Evolutionary conservation across 2,888 invertebrate genomes (phyloP).

Genomic region (Automeris io): DNA sequence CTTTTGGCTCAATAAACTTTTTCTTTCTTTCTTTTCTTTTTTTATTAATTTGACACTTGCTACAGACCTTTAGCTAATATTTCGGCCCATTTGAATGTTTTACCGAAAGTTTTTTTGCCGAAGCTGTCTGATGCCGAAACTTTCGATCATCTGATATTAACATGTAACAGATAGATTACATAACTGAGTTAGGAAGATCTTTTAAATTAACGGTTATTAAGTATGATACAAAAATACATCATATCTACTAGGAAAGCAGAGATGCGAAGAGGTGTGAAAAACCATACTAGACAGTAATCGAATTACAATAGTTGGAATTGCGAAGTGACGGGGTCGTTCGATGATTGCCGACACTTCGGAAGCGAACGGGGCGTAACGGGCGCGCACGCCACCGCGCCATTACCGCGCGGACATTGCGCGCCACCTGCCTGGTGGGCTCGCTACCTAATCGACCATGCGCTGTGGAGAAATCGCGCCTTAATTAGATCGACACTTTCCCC

Average conservation of each 20-base stretch:
- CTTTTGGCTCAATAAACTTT: too few species aligned
- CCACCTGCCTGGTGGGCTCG: slow-evolving; percentile 6
- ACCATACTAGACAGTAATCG: slow-evolving; percentile 8
- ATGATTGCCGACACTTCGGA: slow-evolving; percentile 13
- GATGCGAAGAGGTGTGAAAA: neutral
- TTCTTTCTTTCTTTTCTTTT: too few species aligned
- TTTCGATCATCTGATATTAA: too few species aligned
- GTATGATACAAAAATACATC: too few species aligned
- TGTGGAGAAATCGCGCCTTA: slow-evolving; percentile 7
- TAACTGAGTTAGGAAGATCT: too few species aligned
- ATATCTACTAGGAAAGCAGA: slow-evolving; percentile 19
- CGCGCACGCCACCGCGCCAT: slow-evolving; percentile 12
- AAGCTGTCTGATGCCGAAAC: too few species aligned
- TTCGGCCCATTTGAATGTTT: too few species aligned
- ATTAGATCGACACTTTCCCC: slow-evolving; percentile 4
- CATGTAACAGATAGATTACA: too few species aligned
- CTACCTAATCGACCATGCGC: slow-evolving; percentile 7
- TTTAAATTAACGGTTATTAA: too few species aligned
- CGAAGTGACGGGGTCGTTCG: slow-evolving; percentile 11
- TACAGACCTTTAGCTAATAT: too few species aligned
- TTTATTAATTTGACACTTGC: too few species aligned
- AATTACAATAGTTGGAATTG: slow-evolving; percentile 14
- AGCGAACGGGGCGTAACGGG: slow-evolving; percentile 8
- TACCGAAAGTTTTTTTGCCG: too few species aligned
- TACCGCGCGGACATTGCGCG: slow-evolving; percentile 10